These are phyloP conservation scores for Conchocele bisecta DNA, from an alignment of 2,888 invertebrate species.

Conservation along the genomic window DNA sequence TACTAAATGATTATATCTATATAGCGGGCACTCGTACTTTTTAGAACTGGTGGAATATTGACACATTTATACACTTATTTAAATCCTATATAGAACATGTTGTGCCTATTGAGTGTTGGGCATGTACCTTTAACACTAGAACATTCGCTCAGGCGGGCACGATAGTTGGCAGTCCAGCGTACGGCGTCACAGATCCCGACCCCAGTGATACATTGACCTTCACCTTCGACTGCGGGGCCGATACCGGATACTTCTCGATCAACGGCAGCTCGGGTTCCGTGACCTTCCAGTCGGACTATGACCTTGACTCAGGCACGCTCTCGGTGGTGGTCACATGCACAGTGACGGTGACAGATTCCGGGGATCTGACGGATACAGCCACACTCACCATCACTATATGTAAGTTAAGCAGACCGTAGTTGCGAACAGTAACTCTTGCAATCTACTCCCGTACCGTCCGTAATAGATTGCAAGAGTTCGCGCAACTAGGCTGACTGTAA, in stretches of 20 bases:
- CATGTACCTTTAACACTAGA: too few relatives aligned
- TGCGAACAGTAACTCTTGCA: too few relatives aligned
- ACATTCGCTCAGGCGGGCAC: conserved; percentile 25
- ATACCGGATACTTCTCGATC: conserved; percentile 38
- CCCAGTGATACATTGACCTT: conserved; percentile 27
- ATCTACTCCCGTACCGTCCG: too few relatives aligned
- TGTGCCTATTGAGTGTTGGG: too few relatives aligned
- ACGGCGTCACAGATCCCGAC: conserved; percentile 40
- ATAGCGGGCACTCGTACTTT: too few relatives aligned
- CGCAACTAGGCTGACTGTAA: not conserved
- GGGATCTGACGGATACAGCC: conserved; percentile 41
- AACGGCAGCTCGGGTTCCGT: conserved; percentile 24
- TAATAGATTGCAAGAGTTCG: not conserved
- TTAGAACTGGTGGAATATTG: too few relatives aligned
- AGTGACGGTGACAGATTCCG: conserved; percentile 43
- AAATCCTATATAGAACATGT: too few relatives aligned
- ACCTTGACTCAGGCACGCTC: conserved; percentile 26
- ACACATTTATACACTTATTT: too few relatives aligned
- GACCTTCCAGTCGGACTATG: conserved; percentile 14
- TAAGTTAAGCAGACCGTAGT: not conserved
- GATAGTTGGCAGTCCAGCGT: conserved; percentile 22
- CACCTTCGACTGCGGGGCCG: conserved; percentile 41
- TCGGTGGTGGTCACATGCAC: conserved; percentile 26
- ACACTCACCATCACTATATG: conserved; percentile 39
- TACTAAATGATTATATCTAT: too few relatives aligned